These are phyloP conservation scores for Archilochus colubris DNA, from an alignment of 2,113 vertebrate species.

Conservation along the genomic window DNA sequence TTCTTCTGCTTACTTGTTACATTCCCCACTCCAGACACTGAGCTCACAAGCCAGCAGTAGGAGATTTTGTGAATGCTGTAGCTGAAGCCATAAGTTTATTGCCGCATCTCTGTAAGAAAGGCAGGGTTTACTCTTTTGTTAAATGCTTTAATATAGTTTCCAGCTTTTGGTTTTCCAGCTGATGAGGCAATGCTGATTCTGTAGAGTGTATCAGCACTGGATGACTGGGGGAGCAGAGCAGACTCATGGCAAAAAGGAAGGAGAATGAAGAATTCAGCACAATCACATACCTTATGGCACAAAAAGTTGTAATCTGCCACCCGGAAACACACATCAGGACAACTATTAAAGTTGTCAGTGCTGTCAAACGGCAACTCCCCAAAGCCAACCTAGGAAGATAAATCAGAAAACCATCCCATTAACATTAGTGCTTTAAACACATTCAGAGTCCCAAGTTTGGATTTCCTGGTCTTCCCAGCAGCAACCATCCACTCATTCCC, in stretches of 20 bases:
- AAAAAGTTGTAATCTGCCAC: slow-evolving; percentile 87
- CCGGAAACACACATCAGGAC: slow-evolving; percentile 91
- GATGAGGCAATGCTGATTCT: background rate
- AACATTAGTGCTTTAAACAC: background rate
- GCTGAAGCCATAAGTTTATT: background rate
- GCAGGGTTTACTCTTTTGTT: background rate
- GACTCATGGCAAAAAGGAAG: background rate
- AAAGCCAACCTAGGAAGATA: slow-evolving; percentile 85
- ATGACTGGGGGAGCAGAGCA: background rate
- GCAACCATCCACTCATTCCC: background rate
- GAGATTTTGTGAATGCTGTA: background rate
- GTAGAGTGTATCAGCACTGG: background rate
- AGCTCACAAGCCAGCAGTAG: background rate
- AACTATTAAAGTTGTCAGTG: slow-evolving; percentile 86
- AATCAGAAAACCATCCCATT: background rate
- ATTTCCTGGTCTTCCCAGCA: background rate
- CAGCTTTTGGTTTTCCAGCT: background rate
- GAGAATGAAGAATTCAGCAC: background rate
- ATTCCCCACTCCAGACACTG: background rate
- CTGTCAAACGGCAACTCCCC: slow-evolving; percentile 93
- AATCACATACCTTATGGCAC: slow-evolving; percentile 89
- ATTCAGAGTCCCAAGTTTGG: background rate
- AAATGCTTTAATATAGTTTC: background rate
- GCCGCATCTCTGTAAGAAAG: background rate
- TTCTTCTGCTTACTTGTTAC: background rate